Conservation (phyloP, 2,113 vertebrate species). For the Tragelaphus imberbis region DNA sequence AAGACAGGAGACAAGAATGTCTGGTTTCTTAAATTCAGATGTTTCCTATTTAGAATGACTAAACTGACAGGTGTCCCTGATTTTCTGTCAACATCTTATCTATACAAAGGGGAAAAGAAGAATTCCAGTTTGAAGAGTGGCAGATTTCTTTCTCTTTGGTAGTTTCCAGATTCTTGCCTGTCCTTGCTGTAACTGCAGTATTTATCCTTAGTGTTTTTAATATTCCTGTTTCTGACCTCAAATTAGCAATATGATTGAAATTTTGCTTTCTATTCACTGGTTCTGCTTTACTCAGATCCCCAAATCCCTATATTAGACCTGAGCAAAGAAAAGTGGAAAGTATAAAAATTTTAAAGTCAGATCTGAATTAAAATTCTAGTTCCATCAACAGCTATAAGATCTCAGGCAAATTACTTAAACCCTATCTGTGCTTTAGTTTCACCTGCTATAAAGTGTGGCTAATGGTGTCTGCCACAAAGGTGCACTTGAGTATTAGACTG, state of each 20-base stretch:
- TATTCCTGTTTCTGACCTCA: not conserved
- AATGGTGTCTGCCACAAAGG: not conserved
- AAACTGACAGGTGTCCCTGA: not conserved
- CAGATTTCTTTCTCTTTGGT: not conserved
- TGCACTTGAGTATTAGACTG: not conserved
- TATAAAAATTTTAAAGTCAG: not conserved
- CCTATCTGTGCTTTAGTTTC: not conserved
- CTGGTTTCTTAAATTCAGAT: not conserved
- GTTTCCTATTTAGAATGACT: not conserved
- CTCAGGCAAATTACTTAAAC: not conserved
- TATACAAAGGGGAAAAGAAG: not conserved
- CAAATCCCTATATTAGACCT: not conserved
- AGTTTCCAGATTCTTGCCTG: not conserved
- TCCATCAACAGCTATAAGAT: not conserved
- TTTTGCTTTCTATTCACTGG: not conserved
- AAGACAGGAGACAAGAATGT: not conserved
- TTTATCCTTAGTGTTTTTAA: not conserved
- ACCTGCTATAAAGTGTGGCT: not conserved
- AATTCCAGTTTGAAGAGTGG: not conserved
- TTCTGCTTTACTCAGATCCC: slow-evolving; percentile 15
- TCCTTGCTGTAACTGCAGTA: not conserved
- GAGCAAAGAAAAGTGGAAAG: not conserved
- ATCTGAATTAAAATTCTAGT: not conserved
- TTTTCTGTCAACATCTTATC: not conserved
- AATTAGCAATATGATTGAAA: slow-evolving; percentile 14